phyloP scores from a whole-genome alignment of 2,888 invertebrate genomes.

The Elysia crispata region DNA sequence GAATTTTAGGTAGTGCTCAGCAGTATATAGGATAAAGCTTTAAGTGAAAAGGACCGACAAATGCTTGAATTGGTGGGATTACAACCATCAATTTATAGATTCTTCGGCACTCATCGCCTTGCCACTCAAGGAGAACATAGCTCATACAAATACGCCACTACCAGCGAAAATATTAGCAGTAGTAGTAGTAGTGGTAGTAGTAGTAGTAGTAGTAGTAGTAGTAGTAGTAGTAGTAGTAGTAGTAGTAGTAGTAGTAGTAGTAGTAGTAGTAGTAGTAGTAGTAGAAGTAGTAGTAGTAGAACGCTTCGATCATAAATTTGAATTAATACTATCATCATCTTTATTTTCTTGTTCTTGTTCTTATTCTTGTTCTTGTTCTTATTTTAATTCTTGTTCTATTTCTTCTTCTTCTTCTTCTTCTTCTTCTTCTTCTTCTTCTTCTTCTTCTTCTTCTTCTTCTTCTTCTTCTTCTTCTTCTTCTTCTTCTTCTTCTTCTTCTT shows the following conservation, averaged over 20 bases:
- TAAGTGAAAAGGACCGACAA: too few species aligned
- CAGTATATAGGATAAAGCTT: too few species aligned
- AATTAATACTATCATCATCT: neutral
- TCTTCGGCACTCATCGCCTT: too few species aligned
- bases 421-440: neutral
- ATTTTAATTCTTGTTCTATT: neutral
- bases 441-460: conserved; percentile 4
- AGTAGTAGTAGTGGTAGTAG: conserved; percentile 2
- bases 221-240: conserved; percentile 26
- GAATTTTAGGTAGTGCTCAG: too few species aligned
- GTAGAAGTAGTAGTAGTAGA: too few species aligned
- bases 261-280: conserved; percentile 25
- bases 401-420: neutral
- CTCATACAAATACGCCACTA: too few species aligned
- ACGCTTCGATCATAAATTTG: neutral
- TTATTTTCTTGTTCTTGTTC: neutral
- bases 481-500: neutral
- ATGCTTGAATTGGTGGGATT: too few species aligned
- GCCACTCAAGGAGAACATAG: too few species aligned
- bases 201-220: conserved; percentile 26
- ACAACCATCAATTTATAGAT: too few species aligned
- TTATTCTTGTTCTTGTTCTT: too few species aligned
- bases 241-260: conserved; percentile 24
- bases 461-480: neutral
- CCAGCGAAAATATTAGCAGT: too few species aligned